Evolutionary conservation across 2,888 invertebrate genomes (phyloP), one percentile per base, ranked within the genome.

Genomic region (Hemaris fuciformis): DNA sequence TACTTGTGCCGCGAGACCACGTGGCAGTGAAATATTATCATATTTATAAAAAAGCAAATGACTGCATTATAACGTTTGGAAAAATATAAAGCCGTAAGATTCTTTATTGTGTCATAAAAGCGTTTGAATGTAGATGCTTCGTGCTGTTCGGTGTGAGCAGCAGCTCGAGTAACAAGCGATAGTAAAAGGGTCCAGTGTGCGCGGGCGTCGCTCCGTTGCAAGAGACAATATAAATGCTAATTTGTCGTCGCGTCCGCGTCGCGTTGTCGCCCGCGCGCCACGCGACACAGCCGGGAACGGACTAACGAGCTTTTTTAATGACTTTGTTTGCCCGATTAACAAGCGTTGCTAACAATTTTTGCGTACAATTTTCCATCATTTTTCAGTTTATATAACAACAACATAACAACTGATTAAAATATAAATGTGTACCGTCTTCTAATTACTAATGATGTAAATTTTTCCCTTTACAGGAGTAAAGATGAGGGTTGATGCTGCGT

Each of bases 181-280:
- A 62, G 66, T 45, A 64, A 68, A 66, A 65, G 66, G 66, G 58
- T 20, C 59, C 64, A 46, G 64, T 67, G 66, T 74, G 77, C 77
- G 73, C 78, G 65, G 69, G 75, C 77, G 70, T 72, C 71, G 73
- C 69, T 66, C n/a, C 59, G 61, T 62, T 46, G 53, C 31, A 64
- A 67, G 57, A 74, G 68, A 78, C 81, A 81, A 81, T 83, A 78
- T 81, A 83, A 81, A 83, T 83, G 83, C 79, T 76, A 82, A 83
- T 83, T 64, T 58, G 34, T 45, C 59, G 45, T 27, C 45, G 48
- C 53, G 64, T 60, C 64, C 22, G 20, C 63, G 57, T 27, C 53
- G 60, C 53, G 8, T 27, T 10, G 53, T 18, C 53, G 53, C 53
- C 48, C 18, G 25, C n/a, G 57, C 66, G 63, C 59, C 62, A 42